phyloP scores from a whole-genome alignment of 1,140 invertebrate species.

The Aethina tumida region DNA sequence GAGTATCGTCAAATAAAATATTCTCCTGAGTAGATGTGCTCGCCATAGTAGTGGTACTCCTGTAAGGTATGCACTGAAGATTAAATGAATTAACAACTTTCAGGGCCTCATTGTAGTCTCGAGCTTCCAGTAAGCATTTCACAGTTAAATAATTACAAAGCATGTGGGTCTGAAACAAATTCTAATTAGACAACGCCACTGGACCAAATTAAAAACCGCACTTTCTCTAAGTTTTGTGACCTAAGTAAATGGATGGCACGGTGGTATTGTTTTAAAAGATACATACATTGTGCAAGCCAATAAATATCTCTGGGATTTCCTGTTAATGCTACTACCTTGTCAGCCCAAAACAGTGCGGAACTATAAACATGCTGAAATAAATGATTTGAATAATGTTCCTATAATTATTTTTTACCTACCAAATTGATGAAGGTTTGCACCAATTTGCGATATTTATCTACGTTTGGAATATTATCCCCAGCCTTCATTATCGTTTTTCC shows the following conservation, averaged over 20 bases:
- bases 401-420: conserved; percentile 34
- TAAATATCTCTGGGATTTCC: conserved; percentile 75
- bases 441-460: conserved; percentile 46
- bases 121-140: conserved; percentile 67
- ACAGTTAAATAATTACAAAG: conserved; percentile 71
- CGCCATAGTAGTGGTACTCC: conserved; percentile 14
- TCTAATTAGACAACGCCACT: too few relatives aligned
- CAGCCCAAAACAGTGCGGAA: conserved; percentile 89
- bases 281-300: conserved; percentile 81
- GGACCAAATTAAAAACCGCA: too few relatives aligned
- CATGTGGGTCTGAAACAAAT: conserved; percentile 55
- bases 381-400: conserved; percentile 9
- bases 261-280: conserved; percentile 80
- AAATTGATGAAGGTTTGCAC: conserved; percentile 50
- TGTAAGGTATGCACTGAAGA: conserved; percentile 37
- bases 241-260: conserved; percentile 75
- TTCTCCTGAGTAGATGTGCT: conserved; percentile 23
- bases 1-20: conserved; percentile 47
- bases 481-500: too few relatives aligned
- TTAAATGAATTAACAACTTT: conserved; percentile 66
- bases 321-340: conserved; percentile 77
- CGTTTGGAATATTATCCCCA: too few relatives aligned
- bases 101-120: conserved; percentile 72
- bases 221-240: conserved; percentile 69
- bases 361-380: conserved; percentile 67